A percentile compares a stretch with the other conserved stretches of the same genome.
Evolutionary conservation across 2,888 invertebrate species (phyloP).

Genomic region (Dascillus cervinus): DNA sequence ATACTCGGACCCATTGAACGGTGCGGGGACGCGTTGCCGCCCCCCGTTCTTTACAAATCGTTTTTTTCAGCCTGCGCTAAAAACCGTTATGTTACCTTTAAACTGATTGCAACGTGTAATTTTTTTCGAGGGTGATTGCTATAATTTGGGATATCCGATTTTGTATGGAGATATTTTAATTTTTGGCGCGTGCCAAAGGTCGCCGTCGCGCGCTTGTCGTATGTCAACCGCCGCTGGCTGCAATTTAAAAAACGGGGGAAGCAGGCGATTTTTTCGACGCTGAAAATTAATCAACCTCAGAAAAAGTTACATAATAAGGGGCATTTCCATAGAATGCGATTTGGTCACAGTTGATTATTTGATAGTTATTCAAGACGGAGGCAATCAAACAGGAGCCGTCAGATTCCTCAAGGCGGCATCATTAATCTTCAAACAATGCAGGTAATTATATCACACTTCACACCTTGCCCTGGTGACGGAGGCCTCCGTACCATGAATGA

Average conservation of each 20-base stretch:
- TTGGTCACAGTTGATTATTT: constrained; percentile 37
- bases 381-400: constrained; percentile 42
- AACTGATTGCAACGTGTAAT: constrained; percentile 31
- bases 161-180: constrained; percentile 38
- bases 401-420: constrained; percentile 35
- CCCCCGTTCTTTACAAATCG: constrained; percentile 31
- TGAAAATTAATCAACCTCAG: neutral
- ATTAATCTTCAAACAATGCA: constrained; percentile 42
- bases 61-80: constrained; percentile 32
- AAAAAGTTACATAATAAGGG: neutral
- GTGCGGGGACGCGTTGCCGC: constrained; percentile 22
- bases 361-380: constrained; percentile 29
- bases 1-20: constrained; percentile 32
- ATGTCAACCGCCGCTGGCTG: neutral
- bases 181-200: constrained; percentile 35
- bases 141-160: constrained; percentile 40
- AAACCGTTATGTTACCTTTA: constrained; percentile 38
- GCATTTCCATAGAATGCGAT: constrained; percentile 20
- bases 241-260: too few relatives aligned
- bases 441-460: constrained; percentile 40
- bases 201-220: neutral
- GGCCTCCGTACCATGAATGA: too few relatives aligned
- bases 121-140: constrained; percentile 38
- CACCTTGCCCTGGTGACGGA: constrained; percentile 26
- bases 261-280: neutral